A percentile compares a stretch with the other conserved stretches of the same genome.
phyloP scores from a whole-genome alignment of 1,140 invertebrate genomes.

The Drosophila pseudoananassae region DNA sequence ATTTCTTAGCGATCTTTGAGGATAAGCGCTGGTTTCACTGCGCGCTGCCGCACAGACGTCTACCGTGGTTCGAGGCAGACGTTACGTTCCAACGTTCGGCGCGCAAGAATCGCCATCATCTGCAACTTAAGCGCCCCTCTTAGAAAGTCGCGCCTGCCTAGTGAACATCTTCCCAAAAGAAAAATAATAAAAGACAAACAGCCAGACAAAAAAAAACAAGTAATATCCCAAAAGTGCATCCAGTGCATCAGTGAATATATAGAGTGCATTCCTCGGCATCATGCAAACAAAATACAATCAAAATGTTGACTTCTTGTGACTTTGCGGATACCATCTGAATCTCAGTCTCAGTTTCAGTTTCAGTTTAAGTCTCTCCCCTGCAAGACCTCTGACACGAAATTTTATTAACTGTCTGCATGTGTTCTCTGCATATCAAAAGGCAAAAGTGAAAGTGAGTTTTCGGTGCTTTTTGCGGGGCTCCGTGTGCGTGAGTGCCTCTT shows the following conservation, averaged over 20 bases:
- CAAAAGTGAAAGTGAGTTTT: slow-evolving; percentile 75
- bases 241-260: slow-evolving; percentile 17
- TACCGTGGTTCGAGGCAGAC: slow-evolving; percentile 78
- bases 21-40: slow-evolving; percentile 81
- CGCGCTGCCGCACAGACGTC: slow-evolving; percentile 82
- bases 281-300: slow-evolving; percentile 36
- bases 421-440: slow-evolving; percentile 71
- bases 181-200: no score
- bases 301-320: slow-evolving; percentile 68
- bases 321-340: slow-evolving; percentile 50
- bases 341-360: neutral
- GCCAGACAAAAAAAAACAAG: neutral
- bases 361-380: neutral
- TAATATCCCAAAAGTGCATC: slow-evolving; percentile 8
- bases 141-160: slow-evolving; percentile 38
- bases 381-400: slow-evolving; percentile 22
- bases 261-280: slow-evolving; percentile 17
- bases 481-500: slow-evolving; percentile 71
- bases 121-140: slow-evolving; percentile 5
- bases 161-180: neutral
- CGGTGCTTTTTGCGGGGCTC: slow-evolving; percentile 30
- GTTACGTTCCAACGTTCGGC: slow-evolving; percentile 74
- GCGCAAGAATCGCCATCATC: slow-evolving; percentile 66
- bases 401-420: slow-evolving; percentile 50
- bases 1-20: slow-evolving; percentile 81